phyloP scores from a whole-genome alignment of 2,797 vertebrate species.

The Schizopygopsis malacanthus region DNA sequence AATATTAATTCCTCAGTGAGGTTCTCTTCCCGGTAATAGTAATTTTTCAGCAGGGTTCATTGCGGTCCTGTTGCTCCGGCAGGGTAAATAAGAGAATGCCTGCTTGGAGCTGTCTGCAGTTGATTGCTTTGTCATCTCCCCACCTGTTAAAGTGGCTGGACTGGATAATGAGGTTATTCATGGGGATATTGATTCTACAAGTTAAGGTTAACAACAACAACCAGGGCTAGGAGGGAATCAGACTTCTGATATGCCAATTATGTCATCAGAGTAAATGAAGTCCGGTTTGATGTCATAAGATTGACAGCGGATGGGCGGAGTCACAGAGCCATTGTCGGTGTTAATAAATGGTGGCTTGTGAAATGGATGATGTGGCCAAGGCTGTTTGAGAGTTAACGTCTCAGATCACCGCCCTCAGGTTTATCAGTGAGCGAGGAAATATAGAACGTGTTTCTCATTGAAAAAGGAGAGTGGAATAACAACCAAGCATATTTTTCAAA shows the following conservation, averaged over 20 bases:
- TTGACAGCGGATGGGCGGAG: conserved; percentile 43
- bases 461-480: conserved; percentile 28
- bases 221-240: background rate
- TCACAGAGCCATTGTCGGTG: background rate
- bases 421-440: conserved; percentile 12
- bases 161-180: conserved; percentile 34
- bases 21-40: conserved; percentile 17
- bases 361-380: conserved; percentile 15
- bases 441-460: conserved; percentile 28
- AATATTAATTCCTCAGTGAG: conserved; percentile 39
- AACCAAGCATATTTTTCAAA: conserved; percentile 37
- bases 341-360: conserved; percentile 10
- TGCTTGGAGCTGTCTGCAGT: conserved; percentile 31
- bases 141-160: conserved; percentile 38
- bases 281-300: conserved; percentile 41
- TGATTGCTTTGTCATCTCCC: conserved; percentile 46
- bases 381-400: conserved; percentile 21
- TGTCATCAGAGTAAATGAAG: conserved; percentile 21
- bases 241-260: conserved; percentile 26
- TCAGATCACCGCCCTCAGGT: conserved; percentile 36
- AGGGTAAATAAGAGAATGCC: conserved; percentile 40
- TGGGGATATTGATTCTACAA: conserved; percentile 44
- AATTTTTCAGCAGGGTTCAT: conserved; percentile 38
- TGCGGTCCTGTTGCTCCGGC: conserved; percentile 22
- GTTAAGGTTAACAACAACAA: conserved; percentile 34